Percentiles rank a stretch among this genome's conserved stretches.
Evolutionary conservation across 2,113 vertebrate genomes (phyloP).

Genomic region (Leptocoma aspasia): DNA sequence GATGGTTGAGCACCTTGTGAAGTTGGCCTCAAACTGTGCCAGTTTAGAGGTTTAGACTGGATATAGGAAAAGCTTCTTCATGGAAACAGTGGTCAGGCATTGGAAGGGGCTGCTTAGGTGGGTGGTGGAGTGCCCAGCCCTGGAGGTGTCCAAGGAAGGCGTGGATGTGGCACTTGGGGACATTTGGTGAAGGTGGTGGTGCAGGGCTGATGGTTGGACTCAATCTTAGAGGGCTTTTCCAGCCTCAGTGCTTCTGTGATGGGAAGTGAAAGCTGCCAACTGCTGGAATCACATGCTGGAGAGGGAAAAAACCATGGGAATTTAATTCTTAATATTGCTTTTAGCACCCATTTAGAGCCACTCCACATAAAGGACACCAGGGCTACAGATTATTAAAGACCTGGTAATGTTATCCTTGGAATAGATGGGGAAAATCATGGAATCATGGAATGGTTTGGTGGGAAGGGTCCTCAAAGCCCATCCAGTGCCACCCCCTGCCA

Average conservation of each 20-base stretch:
- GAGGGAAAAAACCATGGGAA: fast-evolving
- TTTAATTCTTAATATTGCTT: neutral
- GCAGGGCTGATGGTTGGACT: neutral
- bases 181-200: neutral
- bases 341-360: neutral
- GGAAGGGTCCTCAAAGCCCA: neutral
- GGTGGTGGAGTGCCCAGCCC: neutral
- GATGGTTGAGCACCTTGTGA: neutral
- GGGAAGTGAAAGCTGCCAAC: neutral
- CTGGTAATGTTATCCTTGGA: neutral
- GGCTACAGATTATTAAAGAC: neutral
- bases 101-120: neutral
- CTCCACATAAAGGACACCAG: neutral
- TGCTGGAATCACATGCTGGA: fast-evolving
- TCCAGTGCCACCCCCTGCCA: neutral
- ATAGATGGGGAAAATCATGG: neutral
- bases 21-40: neutral
- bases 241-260: neutral
- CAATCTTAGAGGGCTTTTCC: neutral
- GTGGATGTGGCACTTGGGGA: neutral
- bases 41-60: neutral
- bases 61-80: neutral
- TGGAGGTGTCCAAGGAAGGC: neutral
- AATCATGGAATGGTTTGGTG: neutral
- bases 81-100: neutral